Base-by-base conservation (phyloP, 2,797 vertebrate genomes). In the Tokudaia muenninki region DNA sequence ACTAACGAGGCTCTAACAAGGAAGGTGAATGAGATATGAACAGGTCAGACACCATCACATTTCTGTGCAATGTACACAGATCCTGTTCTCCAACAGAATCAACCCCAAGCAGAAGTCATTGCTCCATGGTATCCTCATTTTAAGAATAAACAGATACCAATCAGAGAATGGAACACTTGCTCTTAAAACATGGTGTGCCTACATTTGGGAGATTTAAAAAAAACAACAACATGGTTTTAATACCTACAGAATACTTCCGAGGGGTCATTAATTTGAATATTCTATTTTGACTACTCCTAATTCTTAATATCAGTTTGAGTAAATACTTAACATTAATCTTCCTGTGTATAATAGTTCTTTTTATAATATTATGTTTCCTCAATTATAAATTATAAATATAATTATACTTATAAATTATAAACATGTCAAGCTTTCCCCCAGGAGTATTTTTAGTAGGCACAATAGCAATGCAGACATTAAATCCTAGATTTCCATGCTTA, bases 11-110 rank as follows among this genome's bases (percentile, higher is more conserved):
- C 94, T 94, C 92, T 74, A 96, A 90, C 90, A 91, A 93, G 94
- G 89, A 57, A 96, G 94, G 81, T 96, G 94, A 95, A 87, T 79
- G 79, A 97, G 94, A 91, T 86, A 95, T 84, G 94, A 95, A 44
- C 92, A 96, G 97, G 96, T 96, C 92, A 96, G 13, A 21, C 11
- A 34, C 55, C 96, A 87, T 92, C 95, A 86, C 41, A 29, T 87
- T 95, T 90, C 57, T 87, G 72, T 61, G 94, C 72, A 92, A 61
- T 92, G 70, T 70, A 82, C 96, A 41, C 75, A 78, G 61, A 94
- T 82, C 63, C 72, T 94, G 13, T 55, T 97, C 63, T 47, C 21
- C 91, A 90, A 80, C 34, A 80, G 94, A 95, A 17, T 77, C 19
- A 59, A 37, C 91, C 55, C 86, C 87, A 93, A 94, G 67, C 14